Percentiles rank a stretch among this genome's conserved stretches.
phyloP scores from a whole-genome alignment of 1,140 invertebrate species.

The Rhyacophila brunnea region DNA sequence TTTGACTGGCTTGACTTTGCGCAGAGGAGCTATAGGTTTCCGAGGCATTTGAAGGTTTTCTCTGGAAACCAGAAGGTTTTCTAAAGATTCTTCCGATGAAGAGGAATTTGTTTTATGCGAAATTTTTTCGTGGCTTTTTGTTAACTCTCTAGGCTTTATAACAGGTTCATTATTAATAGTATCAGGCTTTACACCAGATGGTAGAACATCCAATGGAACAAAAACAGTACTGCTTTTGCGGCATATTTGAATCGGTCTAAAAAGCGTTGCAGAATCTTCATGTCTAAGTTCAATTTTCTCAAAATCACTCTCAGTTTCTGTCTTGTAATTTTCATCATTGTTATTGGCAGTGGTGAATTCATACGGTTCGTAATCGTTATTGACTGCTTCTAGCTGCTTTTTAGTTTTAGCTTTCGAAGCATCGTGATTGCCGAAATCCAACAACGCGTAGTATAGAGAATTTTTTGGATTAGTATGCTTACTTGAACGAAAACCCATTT shows the following conservation, averaged over 20 bases:
- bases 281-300: neutral
- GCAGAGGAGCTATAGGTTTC: neutral
- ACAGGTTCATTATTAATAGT: neutral
- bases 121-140: neutral
- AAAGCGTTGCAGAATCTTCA: constrained; percentile 8
- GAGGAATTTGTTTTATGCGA: neutral
- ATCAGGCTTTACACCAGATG: neutral
- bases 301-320: neutral
- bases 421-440: constrained; percentile 32
- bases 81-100: constrained; percentile 12
- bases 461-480: constrained; percentile 14
- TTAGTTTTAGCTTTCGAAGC: neutral
- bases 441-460: constrained; percentile 25
- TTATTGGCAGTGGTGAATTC: constrained; percentile 15
- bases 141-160: neutral
- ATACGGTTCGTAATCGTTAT: constrained; percentile 22
- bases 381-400: constrained; percentile 4
- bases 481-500: neutral
- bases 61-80: constrained; percentile 2
- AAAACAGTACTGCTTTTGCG: constrained; percentile 22
- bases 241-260: constrained; percentile 29
- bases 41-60: neutral
- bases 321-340: neutral
- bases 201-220: neutral
- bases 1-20: neutral